Evolutionary conservation across 2,797 vertebrate species (phyloP), one percentile per base, ranked within the genome.

Genomic region (Bryconaethiops microstoma): DNA sequence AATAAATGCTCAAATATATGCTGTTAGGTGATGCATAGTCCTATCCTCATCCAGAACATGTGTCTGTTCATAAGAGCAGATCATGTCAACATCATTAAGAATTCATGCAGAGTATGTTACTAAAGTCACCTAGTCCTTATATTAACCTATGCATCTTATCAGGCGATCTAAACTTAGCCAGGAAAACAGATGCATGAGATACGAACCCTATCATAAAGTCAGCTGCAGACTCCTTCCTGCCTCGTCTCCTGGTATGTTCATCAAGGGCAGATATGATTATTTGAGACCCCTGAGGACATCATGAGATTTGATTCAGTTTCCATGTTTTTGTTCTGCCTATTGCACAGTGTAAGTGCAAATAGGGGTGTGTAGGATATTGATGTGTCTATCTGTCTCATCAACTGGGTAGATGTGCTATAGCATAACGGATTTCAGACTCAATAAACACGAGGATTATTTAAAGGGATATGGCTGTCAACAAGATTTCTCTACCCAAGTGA

Each of bases 201-300:
- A 45, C 65, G 39, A 71, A 71, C 71, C 55, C 71, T 13, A 60
- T 64, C 52, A 68, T 68, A 76, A 67, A 79, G 40, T 52, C 25
- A 13, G 9, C 29, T n/a, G 1, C 12, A 21, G 69, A 35, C 59
- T 64, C 55, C 29, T 76, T 9, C 42, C 70, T 60, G 9, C 39
- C 7, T 7, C 2, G 25, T 40, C 70, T 79, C 52, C 69, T 83
- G 35, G 55, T 59, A 76, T 60, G 40, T 45, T 76, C 57, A 79
- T 83, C 69, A 54, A 72, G 65, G 77, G 40, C 40, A 65, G 63
- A 70, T 76, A 35, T 42, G 74, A 71, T 72, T 62, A 73, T 64
- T 71, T 75, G 55, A 60, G 39, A 60, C 55, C 72, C 12, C 55
- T 25, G 35, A 35, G 39, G 55, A 42, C 39, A 60, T 60, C 21